Evolutionary conservation across 2,113 vertebrate genomes (phyloP), one percentile per base, ranked within the genome.

Genomic region (Hypanus sabinus): DNA sequence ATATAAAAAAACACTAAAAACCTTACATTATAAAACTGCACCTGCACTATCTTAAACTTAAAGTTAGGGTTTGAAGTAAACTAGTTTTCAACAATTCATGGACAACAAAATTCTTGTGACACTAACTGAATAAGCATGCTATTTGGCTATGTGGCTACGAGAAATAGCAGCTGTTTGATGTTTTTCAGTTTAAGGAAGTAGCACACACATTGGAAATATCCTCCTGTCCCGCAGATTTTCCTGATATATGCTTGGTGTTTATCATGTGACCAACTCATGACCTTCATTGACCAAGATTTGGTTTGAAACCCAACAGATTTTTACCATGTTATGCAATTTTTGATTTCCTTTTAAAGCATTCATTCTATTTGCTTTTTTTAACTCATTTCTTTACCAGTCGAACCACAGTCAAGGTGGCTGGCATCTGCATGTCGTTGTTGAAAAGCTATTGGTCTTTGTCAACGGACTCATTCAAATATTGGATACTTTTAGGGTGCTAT

Each of bases 221-320:
- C 97, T 97, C 97, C 97, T 96, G 97, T 96, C 97, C 97, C 96
- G 97, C 96, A 97, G 96, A 96, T 96, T 97, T 97, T 97, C 96
- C 97, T 97, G 96, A 97, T 96, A 96, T 93, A 94, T 94, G 94
- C 94, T 96, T 5, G 1, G 79, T 94, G 94, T 93, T 33, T 85
- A 94, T 96, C 95, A 96, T 94, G 95, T 96, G 96, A 97, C 95
- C 95, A 94, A 94, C 95, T 95, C 95, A 96, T 94, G 95, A 97
- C 96, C 94, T 95, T 75, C 95, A 36, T 16, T 94, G 12, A 88
- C 73, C 73, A 71, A 94, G 27, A 30, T 91, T 88, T 94, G 95
- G 95, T 95, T 95, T 95, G 94, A 94, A 95, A 94, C 87, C 94
- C 95, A 95, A 94, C 94, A 94, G 94, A 77, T 76, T 76, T 94